Evolutionary conservation across 2,797 vertebrate genomes (phyloP).

Genomic region (Hemitrygon akajei): DNA sequence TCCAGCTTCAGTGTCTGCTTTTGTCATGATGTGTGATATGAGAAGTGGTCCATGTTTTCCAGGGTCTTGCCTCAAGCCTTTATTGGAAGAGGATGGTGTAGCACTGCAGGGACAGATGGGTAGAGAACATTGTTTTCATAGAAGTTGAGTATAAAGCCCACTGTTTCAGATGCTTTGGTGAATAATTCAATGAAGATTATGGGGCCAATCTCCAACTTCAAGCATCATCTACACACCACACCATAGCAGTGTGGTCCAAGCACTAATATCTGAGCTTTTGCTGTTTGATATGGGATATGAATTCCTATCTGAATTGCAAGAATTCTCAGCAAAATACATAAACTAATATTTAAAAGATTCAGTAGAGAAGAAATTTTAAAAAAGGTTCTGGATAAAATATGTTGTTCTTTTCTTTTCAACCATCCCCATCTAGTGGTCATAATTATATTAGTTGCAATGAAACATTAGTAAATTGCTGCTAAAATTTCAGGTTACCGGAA

Average conservation of each 20-base stretch:
- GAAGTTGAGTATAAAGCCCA: too few species aligned
- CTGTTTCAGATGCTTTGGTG: too few species aligned
- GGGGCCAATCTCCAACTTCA: too few species aligned
- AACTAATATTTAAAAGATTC: not conserved
- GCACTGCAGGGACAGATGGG: too few species aligned
- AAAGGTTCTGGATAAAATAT: not conserved
- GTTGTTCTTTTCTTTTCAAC: not conserved
- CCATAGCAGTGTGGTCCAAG: not conserved
- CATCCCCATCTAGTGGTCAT: not conserved
- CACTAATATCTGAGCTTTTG: not conserved
- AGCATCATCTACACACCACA: too few species aligned
- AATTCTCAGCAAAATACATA: not conserved
- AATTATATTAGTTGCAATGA: not conserved
- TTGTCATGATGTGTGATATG: too few species aligned
- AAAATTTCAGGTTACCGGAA: not conserved
- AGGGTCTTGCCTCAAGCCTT: too few species aligned
- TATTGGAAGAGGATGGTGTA: too few species aligned
- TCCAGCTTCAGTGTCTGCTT: too few species aligned
- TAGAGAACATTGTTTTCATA: too few species aligned
- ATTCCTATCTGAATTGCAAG: not conserved
- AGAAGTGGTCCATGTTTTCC: too few species aligned
- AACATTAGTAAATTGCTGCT: not conserved
- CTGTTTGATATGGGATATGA: not conserved
- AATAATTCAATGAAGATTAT: too few species aligned
- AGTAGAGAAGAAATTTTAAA: not conserved